Conservation (phyloP, 2,797 vertebrate genomes). For the Anableps anableps region DNA sequence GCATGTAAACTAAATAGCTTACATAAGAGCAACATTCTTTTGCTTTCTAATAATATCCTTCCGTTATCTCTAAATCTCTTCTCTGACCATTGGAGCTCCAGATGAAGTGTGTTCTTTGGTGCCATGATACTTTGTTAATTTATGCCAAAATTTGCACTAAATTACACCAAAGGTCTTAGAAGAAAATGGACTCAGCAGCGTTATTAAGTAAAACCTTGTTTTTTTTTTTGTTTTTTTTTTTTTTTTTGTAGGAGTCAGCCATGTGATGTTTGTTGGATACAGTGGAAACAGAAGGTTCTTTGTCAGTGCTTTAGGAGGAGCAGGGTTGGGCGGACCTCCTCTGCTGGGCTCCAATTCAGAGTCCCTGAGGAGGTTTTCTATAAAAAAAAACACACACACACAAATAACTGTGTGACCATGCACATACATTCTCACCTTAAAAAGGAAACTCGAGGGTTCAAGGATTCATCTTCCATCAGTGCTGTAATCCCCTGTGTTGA, state of each 20-base stretch:
- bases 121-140: slow-evolving; percentile 41
- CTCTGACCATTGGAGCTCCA: slow-evolving; percentile 39
- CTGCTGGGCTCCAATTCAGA: slow-evolving; percentile 44
- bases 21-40: slow-evolving; percentile 55
- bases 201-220: slow-evolving; percentile 43
- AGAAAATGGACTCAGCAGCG: slow-evolving; percentile 47
- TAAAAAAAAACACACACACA: slow-evolving; percentile 31
- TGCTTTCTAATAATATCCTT: slow-evolving; percentile 63
- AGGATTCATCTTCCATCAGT: slow-evolving; percentile 8
- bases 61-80: slow-evolving; percentile 65
- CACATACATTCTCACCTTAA: slow-evolving; percentile 4
- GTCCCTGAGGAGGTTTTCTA: slow-evolving; percentile 61
- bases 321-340: slow-evolving; percentile 26
- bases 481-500: not conserved
- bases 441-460: slow-evolving; percentile 14
- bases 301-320: slow-evolving; percentile 63
- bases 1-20: slow-evolving; percentile 46
- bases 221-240: too few species aligned
- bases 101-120: slow-evolving; percentile 44
- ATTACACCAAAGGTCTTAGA: slow-evolving; percentile 30
- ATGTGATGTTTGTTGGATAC: slow-evolving; percentile 71
- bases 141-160: slow-evolving; percentile 45
- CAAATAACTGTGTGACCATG: slow-evolving; percentile 34
- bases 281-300: slow-evolving; percentile 80
- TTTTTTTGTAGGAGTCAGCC: slow-evolving; percentile 40